phyloP scores from a whole-genome alignment of 1,140 invertebrate genomes.

The Drosophila pectinifera region DNA sequence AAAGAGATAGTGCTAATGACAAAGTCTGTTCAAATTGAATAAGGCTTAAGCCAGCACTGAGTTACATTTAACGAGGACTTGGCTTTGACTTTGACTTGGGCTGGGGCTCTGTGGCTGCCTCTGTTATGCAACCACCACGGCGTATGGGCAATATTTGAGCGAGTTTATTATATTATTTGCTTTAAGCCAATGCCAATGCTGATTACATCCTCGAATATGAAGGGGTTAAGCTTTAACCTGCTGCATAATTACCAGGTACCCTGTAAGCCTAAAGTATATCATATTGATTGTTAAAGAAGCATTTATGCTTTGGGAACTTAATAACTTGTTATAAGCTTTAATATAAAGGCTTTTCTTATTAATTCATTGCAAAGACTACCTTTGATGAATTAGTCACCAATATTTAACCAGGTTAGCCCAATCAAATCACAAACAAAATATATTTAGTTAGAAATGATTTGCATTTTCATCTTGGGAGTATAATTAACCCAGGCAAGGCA shows the following conservation, averaged over 20 bases:
- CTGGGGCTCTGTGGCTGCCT: neutral
- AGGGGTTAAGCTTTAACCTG: neutral
- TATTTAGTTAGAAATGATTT: constrained; percentile 2
- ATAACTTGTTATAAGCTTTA: too few species aligned
- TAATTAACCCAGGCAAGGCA: neutral
- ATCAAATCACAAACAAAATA: neutral
- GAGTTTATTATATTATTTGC: neutral
- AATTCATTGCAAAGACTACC: too few species aligned
- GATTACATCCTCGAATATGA: neutral
- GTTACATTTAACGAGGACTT: constrained; percentile 20
- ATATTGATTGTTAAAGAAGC: neutral
- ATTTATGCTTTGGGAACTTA: neutral
- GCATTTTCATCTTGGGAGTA: neutral
- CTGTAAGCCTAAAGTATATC: neutral
- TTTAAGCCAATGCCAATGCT: neutral
- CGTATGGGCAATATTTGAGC: too few species aligned
- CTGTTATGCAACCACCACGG: neutral
- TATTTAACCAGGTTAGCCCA: neutral
- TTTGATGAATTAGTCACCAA: neutral
- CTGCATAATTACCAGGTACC: neutral
- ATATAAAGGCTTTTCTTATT: neutral
- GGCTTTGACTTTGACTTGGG: constrained; percentile 30
- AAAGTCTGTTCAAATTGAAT: constrained; percentile 33
- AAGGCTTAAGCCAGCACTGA: constrained; percentile 21
- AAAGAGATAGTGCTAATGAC: constrained; percentile 20